Percentiles rank a stretch among this genome's conserved stretches.
Evolutionary conservation across 2,888 invertebrate genomes (phyloP).

Genomic region (Acanthosoma haemorrhoidale): DNA sequence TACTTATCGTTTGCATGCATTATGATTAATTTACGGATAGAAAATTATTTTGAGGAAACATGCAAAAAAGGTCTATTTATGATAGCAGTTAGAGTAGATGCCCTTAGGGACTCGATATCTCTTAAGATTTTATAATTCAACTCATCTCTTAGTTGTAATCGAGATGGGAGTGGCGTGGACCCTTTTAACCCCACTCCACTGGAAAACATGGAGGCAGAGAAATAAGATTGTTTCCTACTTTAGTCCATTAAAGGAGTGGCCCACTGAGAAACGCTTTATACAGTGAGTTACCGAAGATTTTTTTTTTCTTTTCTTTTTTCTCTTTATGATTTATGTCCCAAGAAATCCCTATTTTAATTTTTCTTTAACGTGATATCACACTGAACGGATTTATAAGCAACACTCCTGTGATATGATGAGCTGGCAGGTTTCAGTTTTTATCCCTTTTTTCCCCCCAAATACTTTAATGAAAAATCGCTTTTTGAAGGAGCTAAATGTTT

Average conservation of each 20-base stretch:
- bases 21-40: too few species aligned
- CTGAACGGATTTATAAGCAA: not conserved
- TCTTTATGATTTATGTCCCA: not conserved
- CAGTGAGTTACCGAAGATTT: not conserved
- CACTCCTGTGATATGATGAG: not conserved
- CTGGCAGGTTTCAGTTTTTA: not conserved
- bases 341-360: not conserved
- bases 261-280: not conserved
- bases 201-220: not conserved
- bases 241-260: not conserved
- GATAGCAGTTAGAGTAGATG: too few species aligned
- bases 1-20: too few species aligned
- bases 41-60: too few species aligned
- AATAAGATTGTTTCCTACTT: slow-evolving; percentile 11
- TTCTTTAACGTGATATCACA: not conserved
- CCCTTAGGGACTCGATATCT: too few species aligned
- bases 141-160: too few species aligned
- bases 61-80: too few species aligned
- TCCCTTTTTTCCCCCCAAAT: not conserved
- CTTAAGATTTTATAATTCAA: too few species aligned
- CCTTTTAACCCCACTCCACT: not conserved
- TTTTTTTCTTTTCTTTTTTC: not conserved
- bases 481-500: not conserved
- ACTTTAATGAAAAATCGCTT: not conserved
- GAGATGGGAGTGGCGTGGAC: not conserved